Conservation (phyloP, 2,797 vertebrate genomes). For the Cyclura pinguis region DNA sequence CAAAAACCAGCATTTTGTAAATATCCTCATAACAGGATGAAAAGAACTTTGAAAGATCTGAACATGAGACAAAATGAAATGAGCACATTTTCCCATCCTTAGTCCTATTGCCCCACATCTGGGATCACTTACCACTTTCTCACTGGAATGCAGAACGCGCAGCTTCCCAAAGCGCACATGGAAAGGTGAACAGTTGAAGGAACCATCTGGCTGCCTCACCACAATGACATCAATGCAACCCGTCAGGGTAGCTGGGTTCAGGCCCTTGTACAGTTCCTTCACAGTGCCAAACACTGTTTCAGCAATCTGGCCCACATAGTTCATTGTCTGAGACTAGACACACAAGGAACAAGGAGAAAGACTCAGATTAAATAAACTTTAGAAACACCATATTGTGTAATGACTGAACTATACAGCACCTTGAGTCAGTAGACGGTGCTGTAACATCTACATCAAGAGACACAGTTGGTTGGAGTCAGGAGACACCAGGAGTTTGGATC, state of each 20-base stretch:
- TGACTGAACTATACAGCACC: background rate
- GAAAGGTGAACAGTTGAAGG: constrained; percentile 93
- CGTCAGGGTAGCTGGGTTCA: constrained; percentile 92
- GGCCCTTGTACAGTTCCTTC: constrained; percentile 91
- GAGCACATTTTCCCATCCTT: background rate
- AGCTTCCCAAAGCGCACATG: constrained; percentile 97
- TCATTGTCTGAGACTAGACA: constrained; percentile 89
- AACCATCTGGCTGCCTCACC: constrained; percentile 90
- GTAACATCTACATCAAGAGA: background rate
- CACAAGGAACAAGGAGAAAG: background rate
- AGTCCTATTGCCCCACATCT: background rate
- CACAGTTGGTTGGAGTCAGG: background rate
- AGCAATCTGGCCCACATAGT: constrained; percentile 93
- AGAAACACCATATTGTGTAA: too few species aligned
- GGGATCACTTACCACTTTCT: constrained; percentile 90
- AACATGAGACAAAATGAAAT: background rate
- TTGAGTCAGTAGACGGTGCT: background rate
- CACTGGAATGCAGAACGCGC: constrained; percentile 91
- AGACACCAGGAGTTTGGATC: background rate
- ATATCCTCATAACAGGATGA: background rate
- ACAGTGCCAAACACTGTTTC: constrained; percentile 91
- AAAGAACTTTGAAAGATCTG: background rate
- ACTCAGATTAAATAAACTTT: background rate
- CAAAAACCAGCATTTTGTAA: background rate
- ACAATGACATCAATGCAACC: constrained; percentile 95